Conservation (phyloP, 1,140 invertebrate genomes). For the Eumaeus atala region DNA sequence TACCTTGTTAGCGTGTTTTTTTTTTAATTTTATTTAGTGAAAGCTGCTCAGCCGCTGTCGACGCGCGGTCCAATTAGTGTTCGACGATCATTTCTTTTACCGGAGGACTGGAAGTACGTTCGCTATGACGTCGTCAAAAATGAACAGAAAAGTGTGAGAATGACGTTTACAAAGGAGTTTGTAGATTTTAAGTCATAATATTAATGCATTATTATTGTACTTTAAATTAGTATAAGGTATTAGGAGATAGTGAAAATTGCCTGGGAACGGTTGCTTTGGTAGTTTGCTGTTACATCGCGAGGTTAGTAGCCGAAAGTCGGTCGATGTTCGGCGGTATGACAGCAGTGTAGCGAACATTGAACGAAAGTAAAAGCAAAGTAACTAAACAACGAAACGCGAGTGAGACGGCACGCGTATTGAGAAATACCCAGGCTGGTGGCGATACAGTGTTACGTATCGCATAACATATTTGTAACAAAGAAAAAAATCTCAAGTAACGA, state of each 20-base stretch:
- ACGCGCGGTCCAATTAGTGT: constrained; percentile 61
- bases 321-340: constrained; percentile 11
- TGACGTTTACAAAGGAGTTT: constrained; percentile 51
- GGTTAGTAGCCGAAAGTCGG: neutral
- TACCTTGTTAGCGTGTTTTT: constrained; percentile 68
- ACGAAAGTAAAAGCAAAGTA: constrained; percentile 50
- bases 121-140: constrained; percentile 33
- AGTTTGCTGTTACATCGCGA: constrained; percentile 3
- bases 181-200: constrained; percentile 60
- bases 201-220: constrained; percentile 68
- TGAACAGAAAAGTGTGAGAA: constrained; percentile 39
- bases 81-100: constrained; percentile 54
- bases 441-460: constrained; percentile 36
- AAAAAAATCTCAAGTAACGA: constrained; percentile 39
- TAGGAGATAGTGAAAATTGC: constrained; percentile 70
- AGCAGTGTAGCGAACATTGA: constrained; percentile 33
- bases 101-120: constrained; percentile 41
- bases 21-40: constrained; percentile 72
- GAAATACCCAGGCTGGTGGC: constrained; percentile 28
- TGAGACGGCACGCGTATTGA: constrained; percentile 34
- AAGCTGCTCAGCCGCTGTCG: constrained; percentile 68
- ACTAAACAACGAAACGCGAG: constrained; percentile 32
- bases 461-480: constrained; percentile 39
- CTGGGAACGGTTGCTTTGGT: constrained; percentile 62
- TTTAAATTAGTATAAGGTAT: constrained; percentile 46